Percentiles rank a stretch among this genome's conserved stretches.
Evolutionary conservation across 92 coral and sea anemone species (phyloP).

Genomic region (Plumapathes pennacea): DNA sequence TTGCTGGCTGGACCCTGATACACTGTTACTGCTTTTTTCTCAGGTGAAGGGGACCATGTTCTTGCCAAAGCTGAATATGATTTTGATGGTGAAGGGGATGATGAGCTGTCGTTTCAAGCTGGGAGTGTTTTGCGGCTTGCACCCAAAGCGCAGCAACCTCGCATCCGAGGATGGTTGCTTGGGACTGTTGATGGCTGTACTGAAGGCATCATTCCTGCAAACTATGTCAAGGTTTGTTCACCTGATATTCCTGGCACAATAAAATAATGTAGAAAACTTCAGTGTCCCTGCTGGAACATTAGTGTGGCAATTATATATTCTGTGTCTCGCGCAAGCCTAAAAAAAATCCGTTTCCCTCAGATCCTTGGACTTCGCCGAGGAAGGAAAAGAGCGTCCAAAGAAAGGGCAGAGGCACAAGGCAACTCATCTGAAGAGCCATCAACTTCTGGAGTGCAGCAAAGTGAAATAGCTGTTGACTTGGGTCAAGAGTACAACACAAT

Average conservation of each 20-base stretch:
- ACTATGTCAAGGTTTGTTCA: slow-evolving; percentile 82
- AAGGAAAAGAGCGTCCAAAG: slow-evolving; percentile 28
- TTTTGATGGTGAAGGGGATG: slow-evolving; percentile 89
- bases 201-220: slow-evolving; percentile 91
- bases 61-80: slow-evolving; percentile 87
- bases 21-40: background rate
- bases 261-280: background rate
- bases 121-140: slow-evolving; percentile 84
- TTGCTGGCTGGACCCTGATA: too few relatives aligned
- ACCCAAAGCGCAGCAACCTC: slow-evolving; percentile 90
- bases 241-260: background rate
- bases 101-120: slow-evolving; percentile 79
- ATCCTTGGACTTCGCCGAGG: slow-evolving; percentile 84
- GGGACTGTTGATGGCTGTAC: slow-evolving; percentile 76
- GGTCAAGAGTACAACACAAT: slow-evolving; percentile 13
- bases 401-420: background rate
- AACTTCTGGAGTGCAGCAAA: slow-evolving; percentile 8
- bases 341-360: too few relatives aligned
- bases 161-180: slow-evolving; percentile 88
- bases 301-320: too few relatives aligned
- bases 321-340: too few relatives aligned
- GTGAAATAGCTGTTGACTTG: background rate
- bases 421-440: background rate
- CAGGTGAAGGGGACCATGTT: slow-evolving; percentile 95
- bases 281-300: background rate